phyloP scores from a whole-genome alignment of 2,888 invertebrate species.

The Bunonema sp. region DNA sequence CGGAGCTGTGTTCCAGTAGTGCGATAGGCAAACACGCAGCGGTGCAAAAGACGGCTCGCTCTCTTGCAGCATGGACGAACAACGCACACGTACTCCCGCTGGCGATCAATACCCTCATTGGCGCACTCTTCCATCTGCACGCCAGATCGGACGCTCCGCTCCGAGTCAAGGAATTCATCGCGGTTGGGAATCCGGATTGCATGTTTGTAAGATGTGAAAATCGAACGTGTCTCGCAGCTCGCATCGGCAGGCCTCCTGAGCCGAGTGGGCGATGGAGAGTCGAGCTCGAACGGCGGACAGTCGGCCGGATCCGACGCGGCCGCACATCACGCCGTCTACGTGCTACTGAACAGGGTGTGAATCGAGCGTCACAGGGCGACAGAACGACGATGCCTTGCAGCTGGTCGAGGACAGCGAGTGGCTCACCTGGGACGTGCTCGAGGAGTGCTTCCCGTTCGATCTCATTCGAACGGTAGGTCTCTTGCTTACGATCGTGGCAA shows the following conservation, averaged over 20 bases:
- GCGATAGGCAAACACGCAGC: too few relatives aligned
- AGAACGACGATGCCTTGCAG: too few relatives aligned
- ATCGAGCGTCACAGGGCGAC: too few relatives aligned
- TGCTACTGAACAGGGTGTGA: too few relatives aligned
- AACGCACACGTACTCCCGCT: conserved; percentile 95
- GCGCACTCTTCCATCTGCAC: conserved; percentile 85
- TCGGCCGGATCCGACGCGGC: too few relatives aligned
- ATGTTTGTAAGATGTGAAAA: neutral
- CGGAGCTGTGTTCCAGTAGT: too few relatives aligned
- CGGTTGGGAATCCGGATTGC: conserved; percentile 48
- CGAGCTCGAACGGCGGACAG: conserved; percentile 80
- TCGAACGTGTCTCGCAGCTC: too few relatives aligned
- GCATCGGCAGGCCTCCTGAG: conserved; percentile 86
- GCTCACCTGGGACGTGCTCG: conserved; percentile 90
- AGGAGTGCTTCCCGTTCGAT: conserved; percentile 96
- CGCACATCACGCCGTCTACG: too few relatives aligned
- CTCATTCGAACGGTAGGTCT: conserved; percentile 87
- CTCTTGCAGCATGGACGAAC: too few relatives aligned
- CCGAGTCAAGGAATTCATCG: conserved; percentile 80
- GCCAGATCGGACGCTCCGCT: conserved; percentile 89
- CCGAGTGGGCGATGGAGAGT: too few relatives aligned
- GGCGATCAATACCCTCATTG: conserved; percentile 85
- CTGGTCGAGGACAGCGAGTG: conserved; percentile 96
- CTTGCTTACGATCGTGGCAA: too few relatives aligned
- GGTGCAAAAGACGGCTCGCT: too few relatives aligned